These are phyloP conservation scores for Rallus crepitans DNA, from an alignment of 2,797 vertebrate genomes.

Conservation along the genomic window DNA sequence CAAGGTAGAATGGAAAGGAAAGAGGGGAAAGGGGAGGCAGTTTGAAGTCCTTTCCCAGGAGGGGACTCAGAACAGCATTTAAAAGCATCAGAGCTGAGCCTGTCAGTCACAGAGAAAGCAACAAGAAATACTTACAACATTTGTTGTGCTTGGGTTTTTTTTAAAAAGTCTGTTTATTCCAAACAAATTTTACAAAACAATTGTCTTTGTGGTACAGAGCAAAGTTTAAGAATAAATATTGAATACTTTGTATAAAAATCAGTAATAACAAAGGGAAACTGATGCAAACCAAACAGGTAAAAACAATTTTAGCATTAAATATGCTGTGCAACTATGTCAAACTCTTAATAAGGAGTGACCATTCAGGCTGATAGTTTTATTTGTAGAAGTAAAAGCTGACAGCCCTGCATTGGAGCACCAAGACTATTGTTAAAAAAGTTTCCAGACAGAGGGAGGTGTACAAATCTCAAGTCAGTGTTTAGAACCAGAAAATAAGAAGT, in stretches of 20 bases:
- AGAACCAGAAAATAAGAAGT: slow-evolving; percentile 34
- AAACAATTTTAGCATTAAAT: slow-evolving; percentile 71
- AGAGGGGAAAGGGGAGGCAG: background rate
- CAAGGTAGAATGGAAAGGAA: background rate
- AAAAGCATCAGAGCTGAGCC: background rate
- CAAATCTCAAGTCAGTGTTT: slow-evolving; percentile 29
- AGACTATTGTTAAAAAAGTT: slow-evolving; percentile 33
- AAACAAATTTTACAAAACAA: slow-evolving; percentile 76
- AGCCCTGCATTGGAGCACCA: slow-evolving; percentile 72
- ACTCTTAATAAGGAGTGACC: slow-evolving; percentile 57
- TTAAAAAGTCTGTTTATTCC: slow-evolving; percentile 76
- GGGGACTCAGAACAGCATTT: background rate
- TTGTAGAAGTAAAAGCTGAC: slow-evolving; percentile 34
- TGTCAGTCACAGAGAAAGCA: slow-evolving; percentile 11
- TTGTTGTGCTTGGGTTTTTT: background rate
- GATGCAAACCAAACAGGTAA: slow-evolving; percentile 76
- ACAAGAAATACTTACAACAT: background rate
- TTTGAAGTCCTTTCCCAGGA: background rate
- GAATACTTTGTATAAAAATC: slow-evolving; percentile 77
- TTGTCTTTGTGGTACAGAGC: slow-evolving; percentile 66
- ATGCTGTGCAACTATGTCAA: slow-evolving; percentile 67
- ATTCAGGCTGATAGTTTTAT: slow-evolving; percentile 66
- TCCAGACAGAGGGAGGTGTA: background rate
- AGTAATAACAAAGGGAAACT: slow-evolving; percentile 74
- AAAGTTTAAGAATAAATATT: slow-evolving; percentile 80